Base-by-base conservation (phyloP, 1,140 invertebrate species). In the Adelges cooleyi region DNA sequence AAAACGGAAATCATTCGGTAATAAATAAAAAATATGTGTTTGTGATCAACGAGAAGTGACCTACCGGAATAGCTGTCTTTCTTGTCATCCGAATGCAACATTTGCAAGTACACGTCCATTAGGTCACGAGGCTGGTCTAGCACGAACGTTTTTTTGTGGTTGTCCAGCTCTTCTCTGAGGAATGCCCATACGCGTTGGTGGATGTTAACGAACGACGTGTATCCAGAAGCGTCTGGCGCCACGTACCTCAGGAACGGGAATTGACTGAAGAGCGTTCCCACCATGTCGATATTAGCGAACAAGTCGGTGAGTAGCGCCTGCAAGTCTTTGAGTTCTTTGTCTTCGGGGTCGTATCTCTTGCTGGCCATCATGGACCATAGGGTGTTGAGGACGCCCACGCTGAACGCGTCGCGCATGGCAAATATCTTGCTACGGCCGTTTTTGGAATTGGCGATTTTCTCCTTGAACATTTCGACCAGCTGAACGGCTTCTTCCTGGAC, bases 311-410 rank as follows among this genome's bases (percentile, higher is more conserved):
- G 75, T 15, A 89, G 80, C 48, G 74, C 74, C 74, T 90, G 84
- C 0, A 91, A 74, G 20, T 82, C 73, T 38, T 79, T 79, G 59
- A 90, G 75, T 70, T 87, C 80, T 27, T 80, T 76, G 51, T 89
- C 85, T 22, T 83, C 82, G 36, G 67, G 51, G 33, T 71, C 71
- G 59, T 77, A 82, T 70, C 83, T 74, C 69, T 78, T 82, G 1
- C 90, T 87, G 59, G 90, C 87, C 75, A 93, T 82, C 84, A 94
- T 89, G 54, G 79, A 82, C 87, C 90, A 94, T 0, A 95, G 74
- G 0, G 87, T 88, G 70, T 95, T 95, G 11, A 92, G 74, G 29
- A 91, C 84, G 65, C 86, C 84, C 1, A 86, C 81, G 33, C 82
- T 83, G 69, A 89, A 89, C 29, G 84, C 78, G 65, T 85, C 81